These are phyloP conservation scores for Melipona bicolor DNA, from an alignment of 2,888 invertebrate species.

Conservation along the genomic window DNA sequence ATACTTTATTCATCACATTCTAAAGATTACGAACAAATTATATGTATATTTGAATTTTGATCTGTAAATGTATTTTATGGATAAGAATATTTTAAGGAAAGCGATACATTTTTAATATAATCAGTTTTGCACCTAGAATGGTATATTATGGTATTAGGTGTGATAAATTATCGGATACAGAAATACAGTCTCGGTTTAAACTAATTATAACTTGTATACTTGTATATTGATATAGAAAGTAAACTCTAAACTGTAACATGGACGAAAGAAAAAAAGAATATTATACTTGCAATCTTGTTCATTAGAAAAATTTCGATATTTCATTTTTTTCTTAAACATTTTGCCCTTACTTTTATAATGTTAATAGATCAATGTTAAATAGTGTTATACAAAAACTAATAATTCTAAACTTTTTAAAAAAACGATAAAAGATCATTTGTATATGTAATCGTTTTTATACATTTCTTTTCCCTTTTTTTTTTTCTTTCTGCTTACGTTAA, in stretches of 20 bases:
- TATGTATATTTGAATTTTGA: constrained; percentile 48
- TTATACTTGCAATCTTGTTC: constrained; percentile 26
- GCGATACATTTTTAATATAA: constrained; percentile 35
- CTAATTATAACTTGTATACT: constrained; percentile 51
- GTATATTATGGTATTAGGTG: constrained; percentile 40
- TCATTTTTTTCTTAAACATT: constrained; percentile 28
- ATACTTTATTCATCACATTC: constrained; percentile 56
- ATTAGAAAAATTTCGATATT: constrained; percentile 23
- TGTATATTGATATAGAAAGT: constrained; percentile 54
- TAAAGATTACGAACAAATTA: constrained; percentile 39
- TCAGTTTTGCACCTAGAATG: constrained; percentile 52
- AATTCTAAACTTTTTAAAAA: constrained; percentile 18
- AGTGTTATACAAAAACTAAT: constrained; percentile 50
- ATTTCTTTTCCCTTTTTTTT: background rate
- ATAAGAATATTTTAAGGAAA: constrained; percentile 59
- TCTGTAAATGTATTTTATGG: constrained; percentile 46
- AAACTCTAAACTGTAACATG: constrained; percentile 33
- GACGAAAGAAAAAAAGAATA: constrained; percentile 8
- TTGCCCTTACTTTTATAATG: constrained; percentile 37
- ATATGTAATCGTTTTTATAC: constrained; percentile 17
- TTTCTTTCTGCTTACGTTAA: constrained; percentile 45
- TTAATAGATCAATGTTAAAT: constrained; percentile 22
- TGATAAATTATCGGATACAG: constrained; percentile 44
- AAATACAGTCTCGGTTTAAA: constrained; percentile 44
- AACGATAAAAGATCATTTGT: constrained; percentile 28